Base-by-base conservation (phyloP, 2,888 invertebrate genomes). In the Cosmia pyralina region DNA sequence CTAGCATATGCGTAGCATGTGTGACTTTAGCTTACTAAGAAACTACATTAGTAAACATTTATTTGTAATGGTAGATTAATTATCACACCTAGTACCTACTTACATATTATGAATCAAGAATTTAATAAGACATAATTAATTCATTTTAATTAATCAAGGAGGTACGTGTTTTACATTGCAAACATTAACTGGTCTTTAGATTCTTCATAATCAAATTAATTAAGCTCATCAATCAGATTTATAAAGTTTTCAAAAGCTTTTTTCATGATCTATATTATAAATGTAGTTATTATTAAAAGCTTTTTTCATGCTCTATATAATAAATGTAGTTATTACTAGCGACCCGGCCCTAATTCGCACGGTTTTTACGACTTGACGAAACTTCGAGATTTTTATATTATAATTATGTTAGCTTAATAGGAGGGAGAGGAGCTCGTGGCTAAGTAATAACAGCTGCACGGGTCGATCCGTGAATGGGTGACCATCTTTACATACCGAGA, bases 1-100 rank as follows among this genome's bases (percentile, higher is more conserved):
- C 66, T 46, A 22, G 19, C 4, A 11, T 41, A 55, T 8, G 55
- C 41, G 11, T 52, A 59, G 28, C 34, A 46, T 64, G n/a, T 58
- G n/a, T 66, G 48, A 57, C n/a, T 68, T 19, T 46, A 17, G 63
- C 44, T 64, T 46, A 55, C 22, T 34, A 38, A 58, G 11, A 58
- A 69, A 58, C 46, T 38, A 15, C 3, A 53, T 69, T 50, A 62
- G 38, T 71, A 59, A 53, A 64, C 34, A 53, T 77, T 53, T 53
- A 46, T 76, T 58, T 7, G 19, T n/a, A 53, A 64, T 34, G 5
- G 11, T 15, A 22, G 4, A 22, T 52, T 38, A 17, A 53, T 66
- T 48, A 75, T 68, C 19, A 44, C 53, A 50, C 6, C 22, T n/a
- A 8, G 11, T 55, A 46, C 11, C 4, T 34, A 41, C 13, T 28